phyloP scores from a whole-genome alignment of 2,888 invertebrate genomes.

The Agriopis leucophaearia region DNA sequence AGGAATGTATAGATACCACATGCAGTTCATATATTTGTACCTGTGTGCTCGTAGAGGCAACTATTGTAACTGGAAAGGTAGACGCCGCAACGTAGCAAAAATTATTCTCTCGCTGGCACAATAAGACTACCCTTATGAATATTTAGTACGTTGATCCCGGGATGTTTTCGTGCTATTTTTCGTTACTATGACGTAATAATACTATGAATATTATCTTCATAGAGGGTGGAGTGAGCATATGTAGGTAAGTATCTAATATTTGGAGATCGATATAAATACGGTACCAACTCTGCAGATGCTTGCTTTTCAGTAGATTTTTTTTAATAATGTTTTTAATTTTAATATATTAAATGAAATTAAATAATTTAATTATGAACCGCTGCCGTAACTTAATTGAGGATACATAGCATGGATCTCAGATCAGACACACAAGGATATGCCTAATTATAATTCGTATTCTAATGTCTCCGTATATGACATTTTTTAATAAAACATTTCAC shows the following conservation, averaged over 20 bases:
- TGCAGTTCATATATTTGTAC: slow-evolving; percentile 25
- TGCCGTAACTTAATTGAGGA: no score
- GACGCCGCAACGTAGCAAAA: slow-evolving; percentile 36
- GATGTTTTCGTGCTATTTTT: slow-evolving; percentile 34
- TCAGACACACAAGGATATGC: no score
- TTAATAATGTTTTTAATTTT: no score
- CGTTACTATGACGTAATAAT: slow-evolving; percentile 28
- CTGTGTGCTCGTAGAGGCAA: slow-evolving; percentile 32
- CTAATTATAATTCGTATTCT: no score
- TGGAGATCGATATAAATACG: background rate
- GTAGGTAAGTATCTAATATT: background rate
- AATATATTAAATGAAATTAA: no score
- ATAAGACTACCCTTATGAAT: slow-evolving; percentile 43
- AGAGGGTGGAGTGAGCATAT: background rate
- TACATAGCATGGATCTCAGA: no score
- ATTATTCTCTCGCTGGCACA: slow-evolving; percentile 40
- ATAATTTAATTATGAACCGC: no score
- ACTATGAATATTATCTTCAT: slow-evolving; percentile 13
- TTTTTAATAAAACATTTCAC: no score
- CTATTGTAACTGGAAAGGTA: slow-evolving; percentile 29
- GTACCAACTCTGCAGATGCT: no score
- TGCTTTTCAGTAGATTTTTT: no score
- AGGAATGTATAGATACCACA: slow-evolving; percentile 20
- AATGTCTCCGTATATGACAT: no score
- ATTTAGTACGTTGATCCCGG: slow-evolving; percentile 37